A percentile compares a stretch with the other conserved stretches of the same genome.
Evolutionary conservation across 2,113 vertebrate genomes (phyloP).

Genomic region (Vidua macroura): DNA sequence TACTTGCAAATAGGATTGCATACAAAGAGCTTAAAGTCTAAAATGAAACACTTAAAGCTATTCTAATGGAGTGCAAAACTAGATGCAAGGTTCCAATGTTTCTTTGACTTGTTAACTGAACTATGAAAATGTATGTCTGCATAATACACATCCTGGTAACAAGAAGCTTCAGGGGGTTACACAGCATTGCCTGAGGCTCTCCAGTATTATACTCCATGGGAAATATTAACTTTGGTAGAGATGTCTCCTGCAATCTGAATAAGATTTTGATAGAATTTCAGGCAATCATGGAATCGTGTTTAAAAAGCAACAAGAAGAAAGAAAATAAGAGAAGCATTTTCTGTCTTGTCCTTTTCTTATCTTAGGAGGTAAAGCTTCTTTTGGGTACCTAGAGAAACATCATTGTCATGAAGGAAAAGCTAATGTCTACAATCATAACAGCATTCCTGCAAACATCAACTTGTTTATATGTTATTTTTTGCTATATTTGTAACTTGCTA

Average conservation of each 20-base stretch:
- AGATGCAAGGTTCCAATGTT: conserved; percentile 28
- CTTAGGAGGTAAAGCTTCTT: neutral
- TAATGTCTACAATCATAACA: neutral
- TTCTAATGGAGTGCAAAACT: conserved; percentile 52
- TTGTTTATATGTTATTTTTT: neutral
- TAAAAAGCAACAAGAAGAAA: neutral
- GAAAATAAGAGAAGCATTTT: neutral
- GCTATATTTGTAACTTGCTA: neutral
- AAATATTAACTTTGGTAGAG: conserved; percentile 60
- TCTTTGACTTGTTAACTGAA: conserved; percentile 71
- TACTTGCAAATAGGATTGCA: conserved; percentile 60
- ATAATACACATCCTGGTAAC: conserved; percentile 39
- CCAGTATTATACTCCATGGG: conserved; percentile 55
- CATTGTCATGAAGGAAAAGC: neutral
- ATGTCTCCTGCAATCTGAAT: conserved; percentile 43
- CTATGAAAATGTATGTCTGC: conserved; percentile 61
- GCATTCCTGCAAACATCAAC: neutral
- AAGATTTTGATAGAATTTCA: conserved; percentile 35
- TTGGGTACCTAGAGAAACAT: neutral
- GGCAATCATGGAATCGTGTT: neutral
- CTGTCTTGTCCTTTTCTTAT: neutral
- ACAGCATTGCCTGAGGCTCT: conserved; percentile 59
- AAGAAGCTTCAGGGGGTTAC: conserved; percentile 66
- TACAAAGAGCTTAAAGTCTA: conserved; percentile 47
- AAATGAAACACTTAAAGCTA: conserved; percentile 58